phyloP scores from a whole-genome alignment of 2,888 invertebrate species.

The Chrysomela aeneicollis region DNA sequence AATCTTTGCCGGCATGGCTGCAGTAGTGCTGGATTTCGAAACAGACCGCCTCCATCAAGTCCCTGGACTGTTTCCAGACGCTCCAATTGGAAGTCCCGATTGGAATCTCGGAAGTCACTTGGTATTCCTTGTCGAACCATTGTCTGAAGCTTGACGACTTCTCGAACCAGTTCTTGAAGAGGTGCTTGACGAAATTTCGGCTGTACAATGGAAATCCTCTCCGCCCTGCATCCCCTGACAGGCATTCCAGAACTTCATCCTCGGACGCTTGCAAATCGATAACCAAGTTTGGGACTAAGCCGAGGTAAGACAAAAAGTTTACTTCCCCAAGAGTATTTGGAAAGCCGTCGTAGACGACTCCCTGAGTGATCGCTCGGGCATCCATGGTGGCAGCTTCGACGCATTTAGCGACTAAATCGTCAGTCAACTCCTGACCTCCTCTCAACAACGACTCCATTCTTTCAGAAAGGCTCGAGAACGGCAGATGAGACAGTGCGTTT shows the following conservation, averaged over 20 bases:
- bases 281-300: slow-evolving; percentile 67
- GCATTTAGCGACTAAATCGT: slow-evolving; percentile 63
- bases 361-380: slow-evolving; percentile 61
- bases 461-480: slow-evolving; percentile 64
- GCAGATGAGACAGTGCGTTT: slow-evolving; percentile 62
- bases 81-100: slow-evolving; percentile 67
- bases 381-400: slow-evolving; percentile 65
- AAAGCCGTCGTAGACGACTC: slow-evolving; percentile 71
- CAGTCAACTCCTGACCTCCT: slow-evolving; percentile 61
- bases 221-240: slow-evolving; percentile 56
- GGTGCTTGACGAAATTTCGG: slow-evolving; percentile 58
- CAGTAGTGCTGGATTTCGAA: slow-evolving; percentile 65
- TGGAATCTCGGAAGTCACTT: slow-evolving; percentile 64
- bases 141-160: slow-evolving; percentile 57
- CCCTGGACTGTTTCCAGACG: slow-evolving; percentile 62
- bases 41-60: slow-evolving; percentile 57
- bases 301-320: slow-evolving; percentile 62
- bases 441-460: slow-evolving; percentile 59
- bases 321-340: slow-evolving; percentile 65
- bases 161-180: slow-evolving; percentile 61
- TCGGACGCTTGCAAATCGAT: slow-evolving; percentile 63
- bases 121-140: slow-evolving; percentile 66
- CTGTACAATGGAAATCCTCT: slow-evolving; percentile 50
- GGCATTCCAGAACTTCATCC: slow-evolving; percentile 59
- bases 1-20: slow-evolving; percentile 60